phyloP scores from a whole-genome alignment of 23 tunicate species.

The Botrylloides violaceus region DNA sequence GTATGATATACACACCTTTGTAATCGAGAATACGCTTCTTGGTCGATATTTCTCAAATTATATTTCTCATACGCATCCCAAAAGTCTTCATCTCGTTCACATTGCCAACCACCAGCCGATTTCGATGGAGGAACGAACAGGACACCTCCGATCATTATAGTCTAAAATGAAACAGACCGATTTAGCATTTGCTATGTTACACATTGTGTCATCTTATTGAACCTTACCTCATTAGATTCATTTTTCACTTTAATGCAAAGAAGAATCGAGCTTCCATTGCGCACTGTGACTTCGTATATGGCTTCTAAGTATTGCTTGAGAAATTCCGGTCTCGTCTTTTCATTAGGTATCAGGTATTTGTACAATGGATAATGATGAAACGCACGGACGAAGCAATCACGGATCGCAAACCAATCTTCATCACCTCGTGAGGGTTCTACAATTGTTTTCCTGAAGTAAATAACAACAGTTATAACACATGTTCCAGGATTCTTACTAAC shows the following conservation, averaged over 20 bases:
- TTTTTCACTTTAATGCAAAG: constrained; percentile 26
- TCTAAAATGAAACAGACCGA: not conserved
- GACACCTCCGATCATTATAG: constrained; percentile 65
- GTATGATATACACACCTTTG: not conserved
- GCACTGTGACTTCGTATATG: constrained; percentile 78
- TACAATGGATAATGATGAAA: constrained; percentile 75
- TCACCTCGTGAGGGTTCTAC: constrained; percentile 14
- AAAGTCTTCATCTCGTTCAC: constrained; percentile 51
- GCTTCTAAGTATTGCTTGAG: constrained; percentile 80
- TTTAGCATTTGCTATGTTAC: not conserved
- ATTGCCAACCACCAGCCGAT: constrained; percentile 64
- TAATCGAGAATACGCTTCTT: constrained; percentile 30
- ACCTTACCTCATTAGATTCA: not conserved
- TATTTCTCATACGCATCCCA: constrained; percentile 79
- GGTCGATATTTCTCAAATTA: constrained; percentile 33
- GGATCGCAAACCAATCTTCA: constrained; percentile 52
- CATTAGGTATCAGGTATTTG: constrained; percentile 77
- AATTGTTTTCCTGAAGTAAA: not conserved
- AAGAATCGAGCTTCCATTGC: constrained; percentile 62
- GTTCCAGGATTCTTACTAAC: too few species aligned
- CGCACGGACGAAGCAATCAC: constrained; percentile 64
- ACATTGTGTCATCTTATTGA: not conserved
- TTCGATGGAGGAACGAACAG: constrained; percentile 70
- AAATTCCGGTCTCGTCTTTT: constrained; percentile 49
- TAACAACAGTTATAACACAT: too few species aligned